Percentiles rank a stretch among this genome's conserved stretches.
Conservation (phyloP, 1,140 invertebrate genomes). For the Protaetia brevitarsis region DNA sequence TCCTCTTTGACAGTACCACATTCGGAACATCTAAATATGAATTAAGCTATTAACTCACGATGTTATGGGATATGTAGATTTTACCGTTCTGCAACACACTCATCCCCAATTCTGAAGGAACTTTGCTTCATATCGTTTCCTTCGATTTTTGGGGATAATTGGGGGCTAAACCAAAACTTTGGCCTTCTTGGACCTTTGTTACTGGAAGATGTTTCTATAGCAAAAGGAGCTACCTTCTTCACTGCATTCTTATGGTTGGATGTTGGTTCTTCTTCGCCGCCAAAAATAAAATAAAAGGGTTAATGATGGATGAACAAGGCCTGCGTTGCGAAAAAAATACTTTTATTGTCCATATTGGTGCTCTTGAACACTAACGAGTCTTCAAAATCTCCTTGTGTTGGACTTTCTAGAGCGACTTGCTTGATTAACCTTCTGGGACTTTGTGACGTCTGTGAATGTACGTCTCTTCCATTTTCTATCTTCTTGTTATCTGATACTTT, state of each 20-base stretch:
- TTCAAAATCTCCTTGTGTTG: slow-evolving; percentile 48
- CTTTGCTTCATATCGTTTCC: slow-evolving; percentile 58
- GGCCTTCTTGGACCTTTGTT: slow-evolving; percentile 48
- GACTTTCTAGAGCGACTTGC: slow-evolving; percentile 65
- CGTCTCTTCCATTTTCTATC: slow-evolving; percentile 46
- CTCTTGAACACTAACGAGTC: slow-evolving; percentile 39
- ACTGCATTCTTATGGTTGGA: slow-evolving; percentile 47
- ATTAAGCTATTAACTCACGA: not conserved
- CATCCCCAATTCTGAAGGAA: slow-evolving; percentile 65
- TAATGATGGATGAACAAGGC: too few relatives aligned
- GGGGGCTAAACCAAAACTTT: slow-evolving; percentile 44
- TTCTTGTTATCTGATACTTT: slow-evolving; percentile 38
- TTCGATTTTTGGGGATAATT: slow-evolving; percentile 40
- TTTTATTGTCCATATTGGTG: slow-evolving; percentile 41
- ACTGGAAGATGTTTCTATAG: slow-evolving; percentile 49
- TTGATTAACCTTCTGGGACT: slow-evolving; percentile 65
- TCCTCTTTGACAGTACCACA: slow-evolving; percentile 84
- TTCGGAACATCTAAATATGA: slow-evolving; percentile 63
- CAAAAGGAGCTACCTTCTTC: slow-evolving; percentile 51
- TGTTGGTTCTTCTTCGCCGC: slow-evolving; percentile 35
- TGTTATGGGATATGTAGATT: not conserved
- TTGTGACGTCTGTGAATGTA: slow-evolving; percentile 41
- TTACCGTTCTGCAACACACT: slow-evolving; percentile 65
- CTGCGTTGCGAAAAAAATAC: slow-evolving; percentile 30
- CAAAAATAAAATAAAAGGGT: slow-evolving; percentile 3